Base-by-base conservation (phyloP, 1,140 invertebrate species). In the Pogonognathellus flavescens region DNA sequence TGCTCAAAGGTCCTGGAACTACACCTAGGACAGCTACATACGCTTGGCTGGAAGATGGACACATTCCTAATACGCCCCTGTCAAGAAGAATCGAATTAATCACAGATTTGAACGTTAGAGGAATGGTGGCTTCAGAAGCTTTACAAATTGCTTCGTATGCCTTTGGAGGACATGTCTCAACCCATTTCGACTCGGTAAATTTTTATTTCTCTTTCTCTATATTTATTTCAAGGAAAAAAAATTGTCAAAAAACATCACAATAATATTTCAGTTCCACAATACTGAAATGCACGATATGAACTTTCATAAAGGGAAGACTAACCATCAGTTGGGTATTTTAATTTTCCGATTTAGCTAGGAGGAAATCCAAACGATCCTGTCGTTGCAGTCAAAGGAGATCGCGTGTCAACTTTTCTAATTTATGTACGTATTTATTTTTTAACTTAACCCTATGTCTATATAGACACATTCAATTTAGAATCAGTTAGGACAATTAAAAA, bases 1-100 rank as follows among this genome's bases (percentile, higher is more conserved):
- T 70, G 20, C 6, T 1, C 6, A 41, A 25, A 11, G 18, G 52
- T 1, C 76, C 86, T 16, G 81, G 83, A 20, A 85, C 84, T 13
- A 88, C 88, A 10, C 88, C 88, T 11, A 62, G 88, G 57, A 87
- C 88, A 14, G 88, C 88, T 5, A 84, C 86, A 2, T 88, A 88
- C 72, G 87, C 87, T 14, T 86, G 88, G 88, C 83, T 88, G 7
- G 83, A 84, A 66, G 88, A 88, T 70, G 85, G 70, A 14, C 84
- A 88, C 31, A 87, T 88, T 81, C 82, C 85, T n/a, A 49, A 83
- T n/a, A 50, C 85, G 16, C 85, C 85, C 22, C 22, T 86, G 41
- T 72, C 53, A 70, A 81, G 59, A 81, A 60, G 84, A 20, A 86
- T 86, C 18, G 87, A 88, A 84, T 72, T 85, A 20, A 86, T 88